phyloP scores from a whole-genome alignment of 2,888 invertebrate species.

The Cryptosula pallasiana region DNA sequence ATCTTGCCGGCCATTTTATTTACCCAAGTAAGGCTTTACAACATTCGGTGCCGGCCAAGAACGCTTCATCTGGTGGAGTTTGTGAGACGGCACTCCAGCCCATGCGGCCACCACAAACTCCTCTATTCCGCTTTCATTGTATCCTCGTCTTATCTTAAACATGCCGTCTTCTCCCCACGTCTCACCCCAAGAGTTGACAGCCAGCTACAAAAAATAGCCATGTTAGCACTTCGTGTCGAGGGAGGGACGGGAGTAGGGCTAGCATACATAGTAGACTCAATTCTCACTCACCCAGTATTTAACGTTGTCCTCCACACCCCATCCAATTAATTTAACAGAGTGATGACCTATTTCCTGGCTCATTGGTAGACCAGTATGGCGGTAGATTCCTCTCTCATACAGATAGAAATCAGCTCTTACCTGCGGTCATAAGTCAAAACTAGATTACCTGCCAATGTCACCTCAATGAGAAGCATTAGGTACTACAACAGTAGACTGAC shows the following conservation, averaged over 20 bases:
- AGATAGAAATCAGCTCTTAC: slow-evolving; percentile 89
- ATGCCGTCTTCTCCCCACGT: slow-evolving; percentile 88
- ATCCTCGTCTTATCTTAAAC: slow-evolving; percentile 78
- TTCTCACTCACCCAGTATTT: slow-evolving; percentile 22
- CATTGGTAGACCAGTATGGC: slow-evolving; percentile 33
- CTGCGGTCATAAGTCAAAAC: slow-evolving; percentile 66
- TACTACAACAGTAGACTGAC: no score
- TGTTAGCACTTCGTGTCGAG: no score
- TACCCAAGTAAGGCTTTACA: no score
- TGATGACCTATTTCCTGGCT: slow-evolving; percentile 29
- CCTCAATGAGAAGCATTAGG: no score
- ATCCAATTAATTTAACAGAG: slow-evolving; percentile 25
- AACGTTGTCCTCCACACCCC: slow-evolving; percentile 23
- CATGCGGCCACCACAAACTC: slow-evolving; percentile 78
- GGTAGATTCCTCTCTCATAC: slow-evolving; percentile 78
- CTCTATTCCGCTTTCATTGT: slow-evolving; percentile 84
- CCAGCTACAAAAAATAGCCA: slow-evolving; percentile 67
- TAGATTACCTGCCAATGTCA: no score
- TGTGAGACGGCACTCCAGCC: slow-evolving; percentile 36
- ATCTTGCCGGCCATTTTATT: no score
- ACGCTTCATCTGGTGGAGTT: no score
- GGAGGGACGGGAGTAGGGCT: no score
- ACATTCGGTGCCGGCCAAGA: no score
- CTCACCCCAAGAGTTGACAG: slow-evolving; percentile 88
- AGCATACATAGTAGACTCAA: no score